Base-by-base conservation (phyloP, 1,140 invertebrate species). In the Drosophila ogumai region DNA sequence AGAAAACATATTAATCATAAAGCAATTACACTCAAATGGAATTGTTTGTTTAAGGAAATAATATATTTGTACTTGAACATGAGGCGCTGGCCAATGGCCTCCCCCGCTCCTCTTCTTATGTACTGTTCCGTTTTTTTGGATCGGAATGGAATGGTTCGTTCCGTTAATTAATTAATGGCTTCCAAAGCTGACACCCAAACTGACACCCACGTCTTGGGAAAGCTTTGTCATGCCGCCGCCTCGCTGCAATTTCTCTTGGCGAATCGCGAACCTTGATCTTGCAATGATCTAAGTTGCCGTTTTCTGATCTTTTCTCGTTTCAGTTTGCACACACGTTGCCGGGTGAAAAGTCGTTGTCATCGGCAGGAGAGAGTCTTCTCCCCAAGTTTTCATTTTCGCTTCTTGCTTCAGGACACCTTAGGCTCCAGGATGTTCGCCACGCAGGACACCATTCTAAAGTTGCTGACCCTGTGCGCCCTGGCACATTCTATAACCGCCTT, bases 121-220 rank as follows among this genome's bases (percentile, higher is more conserved):
- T 25, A 25, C 17, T 38, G 19, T 3, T 47, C 22, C 15, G 12
- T 47, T 47, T 25, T 34, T 55, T 56, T 44, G 28, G 49, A 50
- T 32, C 31, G 60, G 38, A 63, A 55, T 56, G 72, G 61, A 66
- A 55, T 56, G 67, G 58, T 64, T 72, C 67, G 15, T 40, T 73
- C 15, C 13, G 67, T 90, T 79, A 90, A 90, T 90, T 90, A 79
- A 88, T 88, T 90, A 88, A 88, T 84, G 71, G 77, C 78, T 58
- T 64, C 58, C 60, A 66, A 75, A 74, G 58, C 68, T 63, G 50
- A 69, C 41, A 47, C 47, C 66, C 36, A 59, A 54, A 61, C 38
- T 74, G 60, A 78, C 69, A 73, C 64, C 74, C 74, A 78, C 64
- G 49, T 60, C 38, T 46, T 40, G 64, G 25, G 19, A 34, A 38